phyloP scores from a whole-genome alignment of 2,797 vertebrate genomes.

The Acrossocheilus fasciatus region DNA sequence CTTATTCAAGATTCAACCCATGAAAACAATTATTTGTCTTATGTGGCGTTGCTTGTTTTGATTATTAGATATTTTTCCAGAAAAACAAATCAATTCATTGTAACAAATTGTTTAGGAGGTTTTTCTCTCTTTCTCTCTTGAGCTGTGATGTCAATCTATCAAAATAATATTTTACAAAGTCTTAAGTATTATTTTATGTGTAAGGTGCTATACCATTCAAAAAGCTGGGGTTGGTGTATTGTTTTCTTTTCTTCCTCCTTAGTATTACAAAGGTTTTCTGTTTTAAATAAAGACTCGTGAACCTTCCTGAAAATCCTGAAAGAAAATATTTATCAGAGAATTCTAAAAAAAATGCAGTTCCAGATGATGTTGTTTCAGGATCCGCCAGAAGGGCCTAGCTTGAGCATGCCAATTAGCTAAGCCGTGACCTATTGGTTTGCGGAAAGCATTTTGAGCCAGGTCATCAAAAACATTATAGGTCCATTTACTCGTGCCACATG shows the following conservation, averaged over 20 bases:
- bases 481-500: constrained; percentile 44
- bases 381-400: not conserved
- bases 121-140: too few relatives aligned
- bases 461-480: constrained; percentile 40
- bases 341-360: not conserved
- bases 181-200: not conserved
- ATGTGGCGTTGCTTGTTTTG: not conserved
- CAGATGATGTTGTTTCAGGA: not conserved
- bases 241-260: not conserved
- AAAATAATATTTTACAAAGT: not conserved
- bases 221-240: not conserved
- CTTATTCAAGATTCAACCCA: not conserved
- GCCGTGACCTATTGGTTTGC: not conserved
- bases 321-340: not conserved
- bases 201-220: not conserved
- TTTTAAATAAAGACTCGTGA: not conserved
- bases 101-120: not conserved
- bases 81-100: not conserved
- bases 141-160: not conserved
- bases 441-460: constrained; percentile 3
- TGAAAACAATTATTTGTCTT: not conserved
- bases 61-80: not conserved
- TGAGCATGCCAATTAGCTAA: not conserved
- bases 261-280: not conserved
- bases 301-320: not conserved